phyloP scores from a whole-genome alignment of 2,113 vertebrate genomes.

The Callipepla californica region DNA sequence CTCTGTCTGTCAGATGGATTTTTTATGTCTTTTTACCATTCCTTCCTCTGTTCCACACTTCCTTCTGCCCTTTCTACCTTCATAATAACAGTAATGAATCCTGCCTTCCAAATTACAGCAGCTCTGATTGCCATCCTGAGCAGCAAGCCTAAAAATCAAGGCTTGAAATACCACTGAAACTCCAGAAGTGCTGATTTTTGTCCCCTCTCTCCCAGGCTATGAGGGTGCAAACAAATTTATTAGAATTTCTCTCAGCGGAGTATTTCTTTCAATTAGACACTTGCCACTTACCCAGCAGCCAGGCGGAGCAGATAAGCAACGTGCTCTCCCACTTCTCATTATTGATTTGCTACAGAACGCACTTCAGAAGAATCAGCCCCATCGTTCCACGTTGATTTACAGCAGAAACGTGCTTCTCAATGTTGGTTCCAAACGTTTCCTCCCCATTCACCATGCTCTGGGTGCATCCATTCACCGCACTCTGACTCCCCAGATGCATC shows the following conservation, averaged over 20 bases:
- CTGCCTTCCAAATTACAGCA: conserved; percentile 50
- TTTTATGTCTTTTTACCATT: conserved; percentile 12
- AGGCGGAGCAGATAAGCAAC: conserved; percentile 63
- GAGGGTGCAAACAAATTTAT: conserved; percentile 64
- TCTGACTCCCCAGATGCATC: neutral
- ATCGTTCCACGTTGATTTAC: conserved; percentile 32
- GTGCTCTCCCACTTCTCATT: conserved; percentile 47
- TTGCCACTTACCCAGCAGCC: conserved; percentile 45
- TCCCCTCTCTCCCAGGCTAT: conserved; percentile 35
- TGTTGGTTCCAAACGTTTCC: neutral
- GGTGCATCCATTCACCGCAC: neutral
- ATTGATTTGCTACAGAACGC: conserved; percentile 24
- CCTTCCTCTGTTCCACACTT: neutral
- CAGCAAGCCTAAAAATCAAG: conserved; percentile 69
- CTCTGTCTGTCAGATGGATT: neutral
- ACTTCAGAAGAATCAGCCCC: conserved; percentile 41
- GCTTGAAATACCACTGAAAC: conserved; percentile 48
- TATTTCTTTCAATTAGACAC: conserved; percentile 68
- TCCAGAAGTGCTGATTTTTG: conserved; percentile 52
- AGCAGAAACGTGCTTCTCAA: conserved; percentile 25
- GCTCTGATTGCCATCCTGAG: conserved; percentile 60
- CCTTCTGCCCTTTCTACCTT: neutral
- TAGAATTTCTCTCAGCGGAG: conserved; percentile 58
- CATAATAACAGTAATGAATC: conserved; percentile 60
- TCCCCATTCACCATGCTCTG: neutral